Evolutionary conservation across 2,113 vertebrate species (phyloP), one percentile per base, ranked within the genome.

Genomic region (Xerus inauris): DNA sequence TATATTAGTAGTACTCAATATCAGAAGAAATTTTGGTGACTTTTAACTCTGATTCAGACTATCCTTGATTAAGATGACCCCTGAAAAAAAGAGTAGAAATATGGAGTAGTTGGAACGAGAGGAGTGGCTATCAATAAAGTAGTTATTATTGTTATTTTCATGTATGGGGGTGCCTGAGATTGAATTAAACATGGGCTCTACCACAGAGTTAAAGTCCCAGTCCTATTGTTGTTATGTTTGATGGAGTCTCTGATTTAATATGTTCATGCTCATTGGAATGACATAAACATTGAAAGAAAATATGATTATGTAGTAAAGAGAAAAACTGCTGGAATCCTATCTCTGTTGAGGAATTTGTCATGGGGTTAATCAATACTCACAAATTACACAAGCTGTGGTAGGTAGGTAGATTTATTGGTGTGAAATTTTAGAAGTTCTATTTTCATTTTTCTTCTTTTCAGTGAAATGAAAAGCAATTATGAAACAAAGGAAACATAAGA

Each of bases 401-500:
- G 30, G 30, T 38, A 20, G 30, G 38, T 47, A 32, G 11, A 62
- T 84, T 19, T 35, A 17, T 13, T 42, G 35, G 9, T 54, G 0
- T 17, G 6, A 38, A 86, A 79, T 45, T 80, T 90, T 28, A 8
- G 6, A 87, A 91, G 16, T 71, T 82, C 14, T 62, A 20, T 32
- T 20, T 79, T 95, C 8, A 71, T 38, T 83, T 93, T 76, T 42
- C 19, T 30, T 88, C 42, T 54, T 57, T 87, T 30, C n/a, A 91
- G 64, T 90, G 47, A 92, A 96, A 76, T 54, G 12, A 76, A 88
- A 88, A 35, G 22, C 1, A 75, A 24, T 30, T 89, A 22, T 40
- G 26, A 85, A 57, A 75, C 40, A 73, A 87, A 94, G 0, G 9
- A 35, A 86, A 26, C 4, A 26, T 49, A 13, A 28, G 24, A 3